Base-by-base conservation (phyloP, 2,888 invertebrate species). In the Eupithecia tripunctaria region DNA sequence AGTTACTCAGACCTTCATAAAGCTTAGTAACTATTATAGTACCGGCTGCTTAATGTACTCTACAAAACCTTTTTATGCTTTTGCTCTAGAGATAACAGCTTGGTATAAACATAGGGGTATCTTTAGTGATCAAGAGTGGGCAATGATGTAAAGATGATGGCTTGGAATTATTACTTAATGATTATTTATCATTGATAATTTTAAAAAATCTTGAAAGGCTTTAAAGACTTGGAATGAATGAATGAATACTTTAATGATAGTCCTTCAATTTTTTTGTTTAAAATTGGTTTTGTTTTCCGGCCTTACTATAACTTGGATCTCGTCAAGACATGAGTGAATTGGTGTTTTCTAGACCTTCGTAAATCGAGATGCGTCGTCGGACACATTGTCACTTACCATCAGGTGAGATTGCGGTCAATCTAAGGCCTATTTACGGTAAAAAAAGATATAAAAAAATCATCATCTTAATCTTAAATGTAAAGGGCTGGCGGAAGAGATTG, bases 1-100 rank as follows among this genome's bases (percentile, higher is more conserved):
- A 64, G 64, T 63, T 36, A 21, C 63, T 63, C 12, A 38, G 15
- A 38, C 64, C 64, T 32, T 41, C 64, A 64, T 64, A 64, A 64
- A 64, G 64, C 38, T 64, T 38, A 41, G 38, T 64, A 64, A 64
- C 64, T 64, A 64, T 64, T 25, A 38, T 64, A 64, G 64, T 60
- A 29, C 27, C 5, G 63, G 25, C 36, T 32, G 38, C 64, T 38
- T 38, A 38, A 38, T 12, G 64, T 38, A 67, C 67, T 56, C 15
- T 56, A 25, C 21, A 56, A 56, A 56, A 36, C 15, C 5, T 64
- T 41, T 36, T 67, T 51, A 32, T 32, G 56, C 12, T 14, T 56
- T 56, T 56, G 25, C 25, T 56, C 56, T 25, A 5, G 56, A 56
- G 25, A 12, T 25, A 56, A 56, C 32, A 1, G 51, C 51, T 12